Evolutionary conservation across 2,797 vertebrate genomes (phyloP).

Genomic region (Heterohyrax brucei): DNA sequence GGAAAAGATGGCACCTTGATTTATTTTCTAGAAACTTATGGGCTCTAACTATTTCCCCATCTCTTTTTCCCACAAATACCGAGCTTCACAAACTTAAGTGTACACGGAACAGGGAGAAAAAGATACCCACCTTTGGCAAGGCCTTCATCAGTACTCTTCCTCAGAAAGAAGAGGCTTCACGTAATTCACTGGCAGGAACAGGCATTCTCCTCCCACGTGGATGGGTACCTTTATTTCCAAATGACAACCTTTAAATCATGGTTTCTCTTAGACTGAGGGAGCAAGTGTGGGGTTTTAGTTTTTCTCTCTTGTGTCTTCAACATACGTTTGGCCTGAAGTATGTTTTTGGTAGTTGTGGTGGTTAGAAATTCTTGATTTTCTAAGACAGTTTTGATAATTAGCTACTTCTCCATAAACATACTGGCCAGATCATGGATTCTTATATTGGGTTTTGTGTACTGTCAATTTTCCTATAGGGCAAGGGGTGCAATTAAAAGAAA

Average conservation of each 20-base stretch:
- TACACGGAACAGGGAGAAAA: background rate
- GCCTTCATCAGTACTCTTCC: background rate
- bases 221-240: background rate
- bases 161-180: background rate
- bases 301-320: background rate
- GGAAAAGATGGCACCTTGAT: background rate
- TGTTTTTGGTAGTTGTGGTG: background rate
- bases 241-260: background rate
- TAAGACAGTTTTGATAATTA: background rate
- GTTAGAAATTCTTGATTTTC: background rate
- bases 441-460: background rate
- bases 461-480: background rate
- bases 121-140: background rate
- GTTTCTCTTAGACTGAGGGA: background rate
- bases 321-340: background rate
- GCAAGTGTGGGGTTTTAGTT: background rate
- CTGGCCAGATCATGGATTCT: background rate
- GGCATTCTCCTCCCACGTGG: background rate
- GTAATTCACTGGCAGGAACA: background rate
- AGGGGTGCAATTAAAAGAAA: background rate
- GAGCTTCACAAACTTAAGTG: background rate
- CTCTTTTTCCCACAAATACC: background rate
- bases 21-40: background rate
- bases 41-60: background rate
- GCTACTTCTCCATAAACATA: background rate